Percentiles rank a stretch among this genome's conserved stretches.
Conservation (phyloP, 2,888 invertebrate species). For the Ichneumoninae sp. region DNA sequence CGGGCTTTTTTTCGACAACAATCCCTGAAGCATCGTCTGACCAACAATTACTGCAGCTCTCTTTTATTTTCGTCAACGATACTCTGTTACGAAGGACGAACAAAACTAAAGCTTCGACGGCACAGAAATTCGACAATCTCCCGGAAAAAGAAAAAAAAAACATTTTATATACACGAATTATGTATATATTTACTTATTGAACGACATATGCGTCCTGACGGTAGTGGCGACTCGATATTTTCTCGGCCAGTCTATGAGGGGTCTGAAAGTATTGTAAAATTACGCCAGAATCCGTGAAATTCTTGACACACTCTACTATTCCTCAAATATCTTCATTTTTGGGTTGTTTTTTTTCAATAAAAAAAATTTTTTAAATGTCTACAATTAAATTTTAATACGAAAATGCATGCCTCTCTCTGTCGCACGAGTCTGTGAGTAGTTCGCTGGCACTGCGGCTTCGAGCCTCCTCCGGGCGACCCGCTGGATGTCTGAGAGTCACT, state of each 20-base stretch:
- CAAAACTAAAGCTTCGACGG: slow-evolving; percentile 23
- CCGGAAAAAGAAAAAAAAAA: slow-evolving; percentile 18
- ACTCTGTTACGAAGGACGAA: not conserved
- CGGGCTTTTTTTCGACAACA: not conserved
- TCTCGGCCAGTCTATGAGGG: slow-evolving; percentile 67
- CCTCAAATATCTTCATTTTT: not conserved
- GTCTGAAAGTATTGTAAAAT: slow-evolving; percentile 63
- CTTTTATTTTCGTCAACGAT: not conserved
- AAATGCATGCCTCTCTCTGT: slow-evolving; percentile 77
- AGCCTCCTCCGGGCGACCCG: slow-evolving; percentile 81
- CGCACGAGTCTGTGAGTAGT: slow-evolving; percentile 86
- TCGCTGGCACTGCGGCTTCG: slow-evolving; percentile 89
- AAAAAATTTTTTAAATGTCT: not conserved
- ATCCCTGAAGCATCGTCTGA: not conserved
- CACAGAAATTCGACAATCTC: slow-evolving; percentile 36
- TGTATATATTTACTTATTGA: slow-evolving; percentile 72
- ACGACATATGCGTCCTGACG: slow-evolving; percentile 69
- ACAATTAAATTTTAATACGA: not conserved
- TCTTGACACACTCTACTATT: not conserved
- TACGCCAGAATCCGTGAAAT: slow-evolving; percentile 13
- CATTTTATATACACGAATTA: slow-evolving; percentile 47
- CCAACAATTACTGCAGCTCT: not conserved
- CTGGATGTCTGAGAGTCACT: slow-evolving; percentile 85
- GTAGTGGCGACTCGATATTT: slow-evolving; percentile 70
- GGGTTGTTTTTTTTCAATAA: not conserved